phyloP scores from a whole-genome alignment of 2,797 vertebrate genomes.

The Trichosurus vulpecula region DNA sequence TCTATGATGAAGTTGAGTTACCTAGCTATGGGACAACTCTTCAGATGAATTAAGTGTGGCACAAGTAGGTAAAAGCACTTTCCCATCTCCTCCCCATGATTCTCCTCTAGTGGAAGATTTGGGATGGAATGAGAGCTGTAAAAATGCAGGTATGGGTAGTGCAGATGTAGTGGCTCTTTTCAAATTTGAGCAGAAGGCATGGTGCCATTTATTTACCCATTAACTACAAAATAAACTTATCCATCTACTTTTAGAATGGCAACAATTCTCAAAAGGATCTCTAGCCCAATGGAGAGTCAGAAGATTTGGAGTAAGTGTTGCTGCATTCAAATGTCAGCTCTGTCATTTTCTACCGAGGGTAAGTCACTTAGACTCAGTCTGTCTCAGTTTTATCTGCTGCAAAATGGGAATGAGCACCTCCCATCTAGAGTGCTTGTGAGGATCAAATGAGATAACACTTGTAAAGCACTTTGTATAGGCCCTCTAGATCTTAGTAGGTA shows the following conservation, averaged over 20 bases:
- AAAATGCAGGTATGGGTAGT: background rate
- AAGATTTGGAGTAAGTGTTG: background rate
- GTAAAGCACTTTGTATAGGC: background rate
- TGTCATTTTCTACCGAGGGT: background rate
- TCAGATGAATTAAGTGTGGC: background rate
- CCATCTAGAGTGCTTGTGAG: background rate
- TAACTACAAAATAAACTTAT: constrained; percentile 3
- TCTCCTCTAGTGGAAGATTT: background rate
- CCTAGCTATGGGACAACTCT: background rate
- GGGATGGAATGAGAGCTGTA: background rate
- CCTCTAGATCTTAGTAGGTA: background rate
- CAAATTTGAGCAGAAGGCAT: constrained; percentile 2
- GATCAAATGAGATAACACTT: background rate
- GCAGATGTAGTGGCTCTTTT: background rate
- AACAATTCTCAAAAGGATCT: background rate
- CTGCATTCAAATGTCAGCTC: background rate
- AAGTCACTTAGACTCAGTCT: background rate
- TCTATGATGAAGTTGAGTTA: background rate
- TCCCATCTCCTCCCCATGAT: background rate
- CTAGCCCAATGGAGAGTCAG: background rate
- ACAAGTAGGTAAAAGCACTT: background rate
- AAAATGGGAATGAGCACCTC: background rate
- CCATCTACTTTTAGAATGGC: constrained; percentile 10
- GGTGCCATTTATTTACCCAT: background rate
- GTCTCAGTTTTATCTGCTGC: background rate